Evolutionary conservation across 2,888 invertebrate species (phyloP).

Genomic region (Artemia sinica): DNA sequence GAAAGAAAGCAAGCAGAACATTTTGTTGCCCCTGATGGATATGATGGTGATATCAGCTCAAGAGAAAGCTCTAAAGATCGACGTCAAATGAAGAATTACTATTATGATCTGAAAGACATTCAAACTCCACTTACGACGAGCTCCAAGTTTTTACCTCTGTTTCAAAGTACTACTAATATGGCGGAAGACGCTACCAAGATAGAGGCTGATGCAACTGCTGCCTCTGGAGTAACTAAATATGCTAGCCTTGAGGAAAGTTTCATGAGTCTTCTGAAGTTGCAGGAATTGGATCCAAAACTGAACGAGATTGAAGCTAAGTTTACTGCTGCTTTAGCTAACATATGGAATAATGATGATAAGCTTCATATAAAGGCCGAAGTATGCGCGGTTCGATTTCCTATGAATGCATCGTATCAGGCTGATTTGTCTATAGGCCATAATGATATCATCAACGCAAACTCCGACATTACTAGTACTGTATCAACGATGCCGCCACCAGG

Average conservation of each 20-base stretch:
- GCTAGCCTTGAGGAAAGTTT: slow-evolving; percentile 1
- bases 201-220: neutral
- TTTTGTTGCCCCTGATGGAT: slow-evolving; percentile 7
- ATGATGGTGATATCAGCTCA: neutral
- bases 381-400: slow-evolving; percentile 2
- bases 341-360: neutral
- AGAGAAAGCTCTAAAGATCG: slow-evolving; percentile 11
- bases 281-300: slow-evolving; percentile 5
- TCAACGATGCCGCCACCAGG: neutral
- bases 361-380: slow-evolving; percentile 11
- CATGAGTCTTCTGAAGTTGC: slow-evolving; percentile 5
- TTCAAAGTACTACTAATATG: neutral
- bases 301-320: slow-evolving; percentile 10
- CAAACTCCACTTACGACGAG: slow-evolving; percentile 6
- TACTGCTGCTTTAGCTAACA: neutral
- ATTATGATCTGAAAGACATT: neutral
- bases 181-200: neutral
- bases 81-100: slow-evolving; percentile 8
- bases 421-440: neutral
- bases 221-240: neutral
- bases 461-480: neutral
- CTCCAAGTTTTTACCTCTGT: slow-evolving; percentile 6
- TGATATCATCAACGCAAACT: neutral
- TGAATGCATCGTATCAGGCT: neutral
- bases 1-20: neutral